Percentiles rank a stretch among this genome's conserved stretches.
phyloP scores from a whole-genome alignment of 2,888 invertebrate genomes.

The Elysia crispata region DNA sequence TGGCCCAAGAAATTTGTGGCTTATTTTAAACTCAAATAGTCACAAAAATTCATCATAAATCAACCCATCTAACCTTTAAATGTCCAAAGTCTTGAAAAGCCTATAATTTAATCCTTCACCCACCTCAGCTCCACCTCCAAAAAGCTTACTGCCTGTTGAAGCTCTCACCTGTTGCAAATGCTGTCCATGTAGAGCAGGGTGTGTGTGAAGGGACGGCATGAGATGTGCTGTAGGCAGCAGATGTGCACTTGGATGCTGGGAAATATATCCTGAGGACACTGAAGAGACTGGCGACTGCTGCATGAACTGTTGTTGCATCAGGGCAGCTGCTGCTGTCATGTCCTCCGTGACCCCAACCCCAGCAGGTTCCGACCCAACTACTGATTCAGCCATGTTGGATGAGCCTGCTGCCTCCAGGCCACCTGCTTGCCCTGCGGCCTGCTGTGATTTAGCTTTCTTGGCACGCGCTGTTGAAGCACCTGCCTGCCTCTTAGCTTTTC shows the following conservation, averaged over 20 bases:
- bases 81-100: too few species aligned
- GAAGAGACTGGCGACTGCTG: slow-evolving; percentile 40
- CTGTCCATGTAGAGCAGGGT: slow-evolving; percentile 47
- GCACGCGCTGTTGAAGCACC: too few species aligned
- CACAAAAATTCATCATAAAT: too few species aligned
- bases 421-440: not conserved
- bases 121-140: too few species aligned
- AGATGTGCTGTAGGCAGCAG: slow-evolving; percentile 46
- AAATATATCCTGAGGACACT: not conserved
- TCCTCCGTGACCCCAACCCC: slow-evolving; percentile 36
- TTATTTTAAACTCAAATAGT: too few species aligned
- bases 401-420: not conserved
- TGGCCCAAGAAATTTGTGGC: too few species aligned
- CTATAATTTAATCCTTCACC: too few species aligned
- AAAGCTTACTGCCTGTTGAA: too few species aligned
- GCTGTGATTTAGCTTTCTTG: not conserved
- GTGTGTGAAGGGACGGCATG: slow-evolving; percentile 45
- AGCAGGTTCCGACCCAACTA: slow-evolving; percentile 23
- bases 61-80: too few species aligned
- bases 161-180: slow-evolving; percentile 39
- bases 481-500: slow-evolving; percentile 20
- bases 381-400: not conserved
- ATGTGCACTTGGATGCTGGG: slow-evolving; percentile 46
- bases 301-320: slow-evolving; percentile 49
- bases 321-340: slow-evolving; percentile 47